Percentiles rank a stretch among this genome's conserved stretches.
These are phyloP conservation scores for Zaprionus ornatus DNA, from an alignment of 1,140 invertebrate genomes.

Conservation along the genomic window DNA sequence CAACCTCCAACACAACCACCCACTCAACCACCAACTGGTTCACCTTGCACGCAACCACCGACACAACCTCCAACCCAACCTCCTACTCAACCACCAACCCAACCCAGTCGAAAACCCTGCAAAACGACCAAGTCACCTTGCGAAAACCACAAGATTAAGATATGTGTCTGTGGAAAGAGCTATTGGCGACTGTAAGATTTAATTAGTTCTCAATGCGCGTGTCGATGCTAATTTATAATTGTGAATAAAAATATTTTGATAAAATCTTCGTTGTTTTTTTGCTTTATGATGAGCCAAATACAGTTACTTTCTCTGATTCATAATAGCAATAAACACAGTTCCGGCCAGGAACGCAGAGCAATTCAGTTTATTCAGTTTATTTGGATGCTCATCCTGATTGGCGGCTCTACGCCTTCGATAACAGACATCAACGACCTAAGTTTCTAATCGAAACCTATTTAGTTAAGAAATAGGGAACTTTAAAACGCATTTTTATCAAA, in stretches of 20 bases:
- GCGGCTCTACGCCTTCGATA: not conserved
- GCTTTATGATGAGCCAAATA: not conserved
- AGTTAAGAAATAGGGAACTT: slow-evolving; percentile 12
- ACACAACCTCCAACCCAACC: not conserved
- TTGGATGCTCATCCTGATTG: not conserved
- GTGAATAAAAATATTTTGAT: not conserved
- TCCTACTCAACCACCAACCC: not conserved
- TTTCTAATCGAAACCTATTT: not conserved
- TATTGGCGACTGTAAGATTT: not conserved
- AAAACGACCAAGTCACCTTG: not conserved
- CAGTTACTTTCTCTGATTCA: not conserved
- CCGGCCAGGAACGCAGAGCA: too few species aligned
- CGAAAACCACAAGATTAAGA: not conserved
- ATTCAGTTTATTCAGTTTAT: too few species aligned
- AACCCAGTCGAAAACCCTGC: not conserved
- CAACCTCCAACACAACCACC: not conserved
- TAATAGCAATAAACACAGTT: too few species aligned
- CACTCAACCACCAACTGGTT: not conserved
- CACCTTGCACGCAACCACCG: not conserved
- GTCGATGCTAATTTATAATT: not conserved
- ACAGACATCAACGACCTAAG: not conserved
- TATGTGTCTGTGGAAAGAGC: not conserved
- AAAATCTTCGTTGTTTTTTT: not conserved
- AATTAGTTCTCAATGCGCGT: not conserved
- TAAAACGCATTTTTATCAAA: slow-evolving; percentile 64